A percentile compares a stretch with the other conserved stretches of the same genome.
Conservation (phyloP, 2,113 vertebrate species). For the Eubucco bourcierii region DNA sequence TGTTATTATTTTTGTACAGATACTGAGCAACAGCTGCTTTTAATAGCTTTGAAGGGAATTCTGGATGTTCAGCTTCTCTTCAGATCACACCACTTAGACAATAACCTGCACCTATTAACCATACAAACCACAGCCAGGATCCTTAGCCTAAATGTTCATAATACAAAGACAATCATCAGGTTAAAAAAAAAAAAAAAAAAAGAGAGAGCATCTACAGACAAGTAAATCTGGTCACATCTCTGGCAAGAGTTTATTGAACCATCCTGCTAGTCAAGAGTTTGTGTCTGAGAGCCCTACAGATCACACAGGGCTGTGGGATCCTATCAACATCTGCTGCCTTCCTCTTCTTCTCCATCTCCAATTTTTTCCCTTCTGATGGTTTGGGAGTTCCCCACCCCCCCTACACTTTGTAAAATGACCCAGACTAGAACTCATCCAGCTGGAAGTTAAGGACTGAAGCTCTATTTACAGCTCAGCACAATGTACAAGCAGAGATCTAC, state of each 20-base stretch:
- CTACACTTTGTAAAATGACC: too few species aligned
- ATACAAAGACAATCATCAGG: neutral
- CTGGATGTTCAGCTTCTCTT: neutral
- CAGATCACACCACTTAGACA: conserved; percentile 27
- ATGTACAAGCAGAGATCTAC: too few species aligned
- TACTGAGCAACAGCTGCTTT: conserved; percentile 43
- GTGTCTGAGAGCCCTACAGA: neutral
- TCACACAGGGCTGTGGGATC: neutral
- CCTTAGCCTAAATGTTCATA: neutral
- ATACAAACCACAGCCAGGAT: conserved; percentile 4
- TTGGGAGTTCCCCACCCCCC: too few species aligned
- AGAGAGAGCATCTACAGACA: neutral
- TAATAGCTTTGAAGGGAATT: conserved; percentile 26
- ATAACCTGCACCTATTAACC: conserved; percentile 16
- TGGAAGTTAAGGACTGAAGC: too few species aligned
- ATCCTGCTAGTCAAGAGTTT: neutral
- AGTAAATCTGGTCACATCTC: neutral
- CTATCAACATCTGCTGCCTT: neutral
- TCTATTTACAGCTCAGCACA: too few species aligned
- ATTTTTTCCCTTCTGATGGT: too few species aligned
- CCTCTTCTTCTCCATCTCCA: neutral
- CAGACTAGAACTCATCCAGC: too few species aligned
- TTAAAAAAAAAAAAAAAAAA: neutral
- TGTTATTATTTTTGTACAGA: conserved; percentile 27
- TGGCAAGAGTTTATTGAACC: neutral